A percentile compares a stretch with the other conserved stretches of the same genome.
Conservation (phyloP, 2,888 invertebrate species). For the Smittia aterrima region DNA sequence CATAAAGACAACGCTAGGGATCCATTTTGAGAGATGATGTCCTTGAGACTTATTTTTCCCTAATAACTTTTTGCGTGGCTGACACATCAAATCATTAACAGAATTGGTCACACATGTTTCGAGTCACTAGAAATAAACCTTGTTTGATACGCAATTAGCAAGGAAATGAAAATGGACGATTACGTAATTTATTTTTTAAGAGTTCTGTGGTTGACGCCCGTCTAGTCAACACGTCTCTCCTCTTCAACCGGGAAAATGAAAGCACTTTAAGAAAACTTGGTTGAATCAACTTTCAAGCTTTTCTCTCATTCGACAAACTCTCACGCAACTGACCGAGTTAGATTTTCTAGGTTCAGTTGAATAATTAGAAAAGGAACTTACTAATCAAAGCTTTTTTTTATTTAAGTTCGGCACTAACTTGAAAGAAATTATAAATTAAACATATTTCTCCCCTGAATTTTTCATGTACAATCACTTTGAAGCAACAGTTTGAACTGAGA, state of each 20-base stretch:
- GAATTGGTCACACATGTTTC: not conserved
- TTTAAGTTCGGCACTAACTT: too few species aligned
- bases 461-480: slow-evolving; percentile 22
- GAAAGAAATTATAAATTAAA: too few species aligned
- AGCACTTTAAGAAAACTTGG: not conserved
- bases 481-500: slow-evolving; percentile 38
- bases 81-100: not conserved
- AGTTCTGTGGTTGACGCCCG: not conserved
- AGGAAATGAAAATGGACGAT: not conserved
- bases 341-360: not conserved
- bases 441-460: slow-evolving; percentile 2
- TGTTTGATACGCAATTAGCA: not conserved
- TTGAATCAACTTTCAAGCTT: not conserved
- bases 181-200: not conserved
- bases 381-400: not conserved
- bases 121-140: not conserved
- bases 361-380: not conserved
- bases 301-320: not conserved
- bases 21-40: slow-evolving; percentile 30
- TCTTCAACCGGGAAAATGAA: not conserved
- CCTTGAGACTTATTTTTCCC: slow-evolving; percentile 36
- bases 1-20: slow-evolving; percentile 1
- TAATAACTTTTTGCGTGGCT: not conserved
- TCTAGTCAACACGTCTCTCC: not conserved
- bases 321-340: not conserved